These are phyloP conservation scores for Phataginus tetradactyla DNA, from an alignment of 2,797 vertebrate species.

Conservation along the genomic window DNA sequence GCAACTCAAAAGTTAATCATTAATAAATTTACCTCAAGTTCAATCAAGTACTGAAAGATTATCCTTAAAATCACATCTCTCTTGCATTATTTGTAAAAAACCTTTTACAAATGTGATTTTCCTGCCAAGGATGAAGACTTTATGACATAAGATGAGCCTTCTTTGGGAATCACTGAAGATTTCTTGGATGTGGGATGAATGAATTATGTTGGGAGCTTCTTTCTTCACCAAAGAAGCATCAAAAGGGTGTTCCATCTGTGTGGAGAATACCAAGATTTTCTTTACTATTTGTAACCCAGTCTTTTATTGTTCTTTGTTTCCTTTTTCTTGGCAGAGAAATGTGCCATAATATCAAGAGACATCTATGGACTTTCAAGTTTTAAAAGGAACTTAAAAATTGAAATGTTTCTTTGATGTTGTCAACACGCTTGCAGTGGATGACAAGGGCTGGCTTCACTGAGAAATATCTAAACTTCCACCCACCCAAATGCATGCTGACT, in stretches of 20 bases:
- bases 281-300: background rate
- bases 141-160: background rate
- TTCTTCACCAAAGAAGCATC: slow-evolving; percentile 25
- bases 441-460: background rate
- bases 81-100: background rate
- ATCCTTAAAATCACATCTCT: background rate
- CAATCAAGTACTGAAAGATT: background rate
- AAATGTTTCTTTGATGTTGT: slow-evolving; percentile 46
- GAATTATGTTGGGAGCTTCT: background rate
- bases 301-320: background rate
- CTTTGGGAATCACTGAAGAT: background rate
- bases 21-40: background rate
- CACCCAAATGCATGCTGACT: background rate
- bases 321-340: slow-evolving; percentile 18
- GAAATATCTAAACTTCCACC: background rate
- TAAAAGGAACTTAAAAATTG: slow-evolving; percentile 35
- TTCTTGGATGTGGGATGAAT: background rate
- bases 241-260: background rate
- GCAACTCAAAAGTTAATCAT: background rate
- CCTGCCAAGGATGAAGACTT: background rate
- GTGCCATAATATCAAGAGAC: slow-evolving; percentile 15
- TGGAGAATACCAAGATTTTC: background rate
- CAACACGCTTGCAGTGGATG: background rate
- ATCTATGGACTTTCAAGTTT: slow-evolving; percentile 43
- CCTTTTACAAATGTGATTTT: too few species aligned